These are phyloP conservation scores for Bradynema listronoti DNA, from an alignment of 1,140 invertebrate genomes.

Conservation along the genomic window DNA sequence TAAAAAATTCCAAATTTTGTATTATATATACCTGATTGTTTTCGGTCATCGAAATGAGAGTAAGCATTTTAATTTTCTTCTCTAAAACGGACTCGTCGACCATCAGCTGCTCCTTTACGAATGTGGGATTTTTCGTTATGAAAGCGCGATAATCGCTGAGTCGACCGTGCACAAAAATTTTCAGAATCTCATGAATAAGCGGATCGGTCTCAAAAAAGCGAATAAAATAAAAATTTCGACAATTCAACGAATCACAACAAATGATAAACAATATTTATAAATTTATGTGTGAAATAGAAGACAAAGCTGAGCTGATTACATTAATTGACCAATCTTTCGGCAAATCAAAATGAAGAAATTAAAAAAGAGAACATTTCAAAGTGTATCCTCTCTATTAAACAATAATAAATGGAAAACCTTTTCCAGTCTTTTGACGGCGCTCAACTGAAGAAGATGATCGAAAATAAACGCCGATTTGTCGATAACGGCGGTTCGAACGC, in stretches of 20 bases:
- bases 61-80: constrained; percentile 54
- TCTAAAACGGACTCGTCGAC: constrained; percentile 43
- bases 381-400: background rate
- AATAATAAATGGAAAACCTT: constrained; percentile 16
- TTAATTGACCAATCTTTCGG: too few relatives aligned
- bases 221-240: background rate
- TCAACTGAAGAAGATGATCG: constrained; percentile 48
- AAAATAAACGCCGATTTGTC: constrained; percentile 52
- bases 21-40: constrained; percentile 37
- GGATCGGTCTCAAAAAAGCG: constrained; percentile 33
- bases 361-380: constrained; percentile 5
- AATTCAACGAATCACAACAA: background rate
- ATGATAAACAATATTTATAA: background rate
- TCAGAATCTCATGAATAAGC: constrained; percentile 41
- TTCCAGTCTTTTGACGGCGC: constrained; percentile 46
- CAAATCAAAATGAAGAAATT: too few relatives aligned
- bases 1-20: background rate
- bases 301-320: background rate
- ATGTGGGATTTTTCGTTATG: constrained; percentile 41
- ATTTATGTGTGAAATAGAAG: background rate
- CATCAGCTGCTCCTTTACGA: constrained; percentile 44
- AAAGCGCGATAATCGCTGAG: constrained; percentile 46
- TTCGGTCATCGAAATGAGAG: constrained; percentile 53
- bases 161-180: constrained; percentile 45
- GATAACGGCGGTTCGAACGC: constrained; percentile 49